A percentile compares a stretch with the other conserved stretches of the same genome.
Conservation (phyloP, 1,140 invertebrate genomes). For the Brachionus paranguensis region DNA sequence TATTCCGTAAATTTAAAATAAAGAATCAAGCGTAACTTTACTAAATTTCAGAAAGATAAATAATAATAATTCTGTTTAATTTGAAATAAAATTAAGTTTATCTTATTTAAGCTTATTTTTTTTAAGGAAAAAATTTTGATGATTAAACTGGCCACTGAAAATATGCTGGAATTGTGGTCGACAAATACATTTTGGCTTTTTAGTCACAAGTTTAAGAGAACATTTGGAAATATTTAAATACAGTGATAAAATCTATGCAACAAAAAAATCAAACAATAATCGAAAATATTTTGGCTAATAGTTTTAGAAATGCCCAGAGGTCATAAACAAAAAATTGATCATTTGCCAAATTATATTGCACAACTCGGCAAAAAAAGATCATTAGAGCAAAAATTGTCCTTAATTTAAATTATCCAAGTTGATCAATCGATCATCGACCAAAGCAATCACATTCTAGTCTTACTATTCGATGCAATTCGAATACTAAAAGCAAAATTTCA, state of each 20-base stretch:
- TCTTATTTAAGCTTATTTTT: too few species aligned
- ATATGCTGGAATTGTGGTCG: neutral
- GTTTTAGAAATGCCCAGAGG: neutral
- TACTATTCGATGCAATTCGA: neutral
- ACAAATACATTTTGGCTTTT: neutral
- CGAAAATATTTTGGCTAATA: neutral
- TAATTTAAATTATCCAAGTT: neutral
- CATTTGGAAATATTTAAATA: neutral
- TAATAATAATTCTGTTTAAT: neutral
- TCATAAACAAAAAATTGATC: neutral
- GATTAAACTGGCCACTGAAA: neutral
- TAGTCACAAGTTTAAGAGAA: neutral
- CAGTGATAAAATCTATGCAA: constrained; percentile 4
- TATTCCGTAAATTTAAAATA: too few species aligned
- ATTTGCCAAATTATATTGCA: neutral
- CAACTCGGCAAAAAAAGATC: neutral
- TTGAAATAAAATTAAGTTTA: neutral
- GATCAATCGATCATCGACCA: neutral
- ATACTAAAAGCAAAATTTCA: neutral
- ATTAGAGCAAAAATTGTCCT: neutral
- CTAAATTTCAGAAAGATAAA: too few species aligned
- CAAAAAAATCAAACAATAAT: neutral
- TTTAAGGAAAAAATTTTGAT: too few species aligned
- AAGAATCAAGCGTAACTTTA: too few species aligned
- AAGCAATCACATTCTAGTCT: neutral